These are phyloP conservation scores for Melanerpes formicivorus DNA, from an alignment of 2,113 vertebrate genomes.

Conservation along the genomic window DNA sequence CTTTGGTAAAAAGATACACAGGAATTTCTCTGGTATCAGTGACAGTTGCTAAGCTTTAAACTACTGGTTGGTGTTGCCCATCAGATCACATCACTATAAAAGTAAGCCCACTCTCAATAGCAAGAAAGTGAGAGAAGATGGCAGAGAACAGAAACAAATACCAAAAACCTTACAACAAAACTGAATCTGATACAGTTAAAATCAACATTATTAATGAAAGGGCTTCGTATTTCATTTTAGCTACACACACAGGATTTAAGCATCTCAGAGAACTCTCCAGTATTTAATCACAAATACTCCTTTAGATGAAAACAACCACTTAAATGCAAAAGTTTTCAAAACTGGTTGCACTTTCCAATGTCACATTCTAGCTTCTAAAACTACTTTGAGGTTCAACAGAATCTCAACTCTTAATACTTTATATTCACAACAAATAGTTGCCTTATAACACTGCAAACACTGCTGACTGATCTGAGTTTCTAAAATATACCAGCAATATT, in stretches of 20 bases:
- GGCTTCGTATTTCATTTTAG: not conserved
- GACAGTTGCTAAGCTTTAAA: not conserved
- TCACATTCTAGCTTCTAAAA: not conserved
- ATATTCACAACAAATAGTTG: not conserved
- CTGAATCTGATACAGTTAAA: not conserved
- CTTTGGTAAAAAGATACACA: not conserved
- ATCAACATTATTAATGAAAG: not conserved
- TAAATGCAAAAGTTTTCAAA: not conserved
- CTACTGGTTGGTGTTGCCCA: not conserved
- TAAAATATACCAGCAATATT: not conserved
- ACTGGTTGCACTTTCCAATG: not conserved
- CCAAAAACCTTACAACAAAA: not conserved
- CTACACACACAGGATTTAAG: not conserved
- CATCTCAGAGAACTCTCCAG: not conserved
- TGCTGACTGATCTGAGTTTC: not conserved
- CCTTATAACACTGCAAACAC: not conserved
- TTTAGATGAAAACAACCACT: not conserved
- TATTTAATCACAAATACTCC: not conserved
- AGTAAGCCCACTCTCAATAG: not conserved
- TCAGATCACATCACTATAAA: not conserved
- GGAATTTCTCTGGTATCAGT: not conserved
- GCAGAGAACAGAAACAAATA: not conserved
- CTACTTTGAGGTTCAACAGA: not conserved
- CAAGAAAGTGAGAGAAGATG: not conserved
- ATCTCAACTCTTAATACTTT: not conserved